phyloP scores from a whole-genome alignment of 2,113 vertebrate species.

The Theropithecus gelada region DNA sequence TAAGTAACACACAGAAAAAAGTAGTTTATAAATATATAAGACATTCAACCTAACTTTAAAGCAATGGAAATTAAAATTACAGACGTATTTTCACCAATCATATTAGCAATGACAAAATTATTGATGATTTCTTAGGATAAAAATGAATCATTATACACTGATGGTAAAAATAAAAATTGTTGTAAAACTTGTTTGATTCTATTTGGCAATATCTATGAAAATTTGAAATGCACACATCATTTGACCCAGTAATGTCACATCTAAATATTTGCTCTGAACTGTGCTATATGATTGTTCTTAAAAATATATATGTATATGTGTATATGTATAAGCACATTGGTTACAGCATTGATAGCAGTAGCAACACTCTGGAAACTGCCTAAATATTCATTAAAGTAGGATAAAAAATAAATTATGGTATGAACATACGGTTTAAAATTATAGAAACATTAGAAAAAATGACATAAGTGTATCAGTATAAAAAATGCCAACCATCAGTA shows the following conservation, averaged over 20 bases:
- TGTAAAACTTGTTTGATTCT: background rate
- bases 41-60: background rate
- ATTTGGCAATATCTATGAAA: background rate
- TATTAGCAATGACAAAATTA: background rate
- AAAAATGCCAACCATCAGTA: background rate
- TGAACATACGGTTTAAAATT: background rate
- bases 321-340: background rate
- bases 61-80: background rate
- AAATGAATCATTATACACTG: background rate
- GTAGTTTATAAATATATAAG: background rate
- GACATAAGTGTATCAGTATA: background rate
- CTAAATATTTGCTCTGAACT: background rate
- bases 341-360: background rate
- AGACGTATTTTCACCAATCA: background rate
- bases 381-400: background rate
- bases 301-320: background rate
- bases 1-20: conserved; percentile 12
- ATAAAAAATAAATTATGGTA: background rate
- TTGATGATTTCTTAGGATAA: background rate
- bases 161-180: background rate
- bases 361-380: background rate
- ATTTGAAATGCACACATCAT: background rate
- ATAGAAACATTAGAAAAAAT: background rate
- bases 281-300: background rate
- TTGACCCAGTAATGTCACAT: background rate